Base-by-base conservation (phyloP, 2,113 vertebrate species). In the Beaufortia kweichowensis region DNA sequence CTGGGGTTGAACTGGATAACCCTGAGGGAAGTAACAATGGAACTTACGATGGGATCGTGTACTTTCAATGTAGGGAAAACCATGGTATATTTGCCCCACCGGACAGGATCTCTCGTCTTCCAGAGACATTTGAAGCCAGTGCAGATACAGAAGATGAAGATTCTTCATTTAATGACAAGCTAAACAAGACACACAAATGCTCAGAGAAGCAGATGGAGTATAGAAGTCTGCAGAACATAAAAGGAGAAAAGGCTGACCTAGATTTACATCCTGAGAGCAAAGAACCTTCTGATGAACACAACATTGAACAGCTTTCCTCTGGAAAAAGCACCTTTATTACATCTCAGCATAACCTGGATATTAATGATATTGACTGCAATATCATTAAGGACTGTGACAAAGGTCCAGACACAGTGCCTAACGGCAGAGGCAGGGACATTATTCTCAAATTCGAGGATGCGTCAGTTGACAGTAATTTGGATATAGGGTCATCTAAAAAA, bases 81-180 rank as follows among this genome's bases (percentile, higher is more conserved):
- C 93, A 96, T 73, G 96, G 97, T 50, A 95, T 98, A 89, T 98
- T 99, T 85, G 96, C 96, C 83, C 95, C 96, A 68, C 95, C 96
- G 21, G 93, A 94, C 79, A 97, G 96, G 89, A 93, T 98, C 77
- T 92, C 94, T 81, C 94, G 79, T 63, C 87, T 97, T 76, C 87
- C 89, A 6, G 92, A 91, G 82, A 90, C 86, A 79, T 88, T 87
- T 53, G 88, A 91, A 79, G 81, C 82, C 28, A 87, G 81, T 59
- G 76, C 88, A 43, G 93, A 93, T 70, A 90, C 87, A 50, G 92
- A 94, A 82, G 93, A 95, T n/a, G 92, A 95, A 71, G 90, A 94
- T 43, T 94, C 88, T 1, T 94, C 90, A 33, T 86, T 87, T 6
- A 91, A 94, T 75, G 92, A 91, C 56, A 81, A 84, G 8, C 86